These are phyloP conservation scores for Palythoa caribaeorum DNA, from an alignment of 92 coral and sea anemone genomes.

Conservation along the genomic window DNA sequence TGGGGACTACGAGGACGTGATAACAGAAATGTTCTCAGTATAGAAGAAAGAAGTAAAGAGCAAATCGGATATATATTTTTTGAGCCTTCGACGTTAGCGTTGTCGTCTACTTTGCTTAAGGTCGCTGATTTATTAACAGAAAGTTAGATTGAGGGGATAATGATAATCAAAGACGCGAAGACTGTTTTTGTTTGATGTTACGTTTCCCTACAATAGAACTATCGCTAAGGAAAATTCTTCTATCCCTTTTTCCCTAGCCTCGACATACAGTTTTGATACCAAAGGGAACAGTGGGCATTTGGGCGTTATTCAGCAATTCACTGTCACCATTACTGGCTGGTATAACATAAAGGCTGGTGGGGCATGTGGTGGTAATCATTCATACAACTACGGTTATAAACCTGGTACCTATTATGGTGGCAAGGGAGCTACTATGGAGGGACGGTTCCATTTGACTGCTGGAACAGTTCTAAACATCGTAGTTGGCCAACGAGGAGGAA, in stretches of 20 bases:
- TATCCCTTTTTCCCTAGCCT: not conserved
- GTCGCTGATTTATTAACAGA: too few species aligned
- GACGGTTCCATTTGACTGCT: not conserved
- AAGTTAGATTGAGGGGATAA: too few species aligned
- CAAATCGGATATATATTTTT: too few species aligned
- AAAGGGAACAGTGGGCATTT: conserved; percentile 38
- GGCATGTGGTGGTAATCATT: conserved; percentile 38
- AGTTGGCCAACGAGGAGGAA: not conserved
- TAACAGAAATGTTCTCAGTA: too few species aligned
- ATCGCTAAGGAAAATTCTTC: too few species aligned
- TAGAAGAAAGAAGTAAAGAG: too few species aligned
- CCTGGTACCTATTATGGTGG: conserved; percentile 47
- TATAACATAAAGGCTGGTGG: conserved; percentile 31
- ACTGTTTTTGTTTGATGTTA: too few species aligned
- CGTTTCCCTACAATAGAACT: too few species aligned
- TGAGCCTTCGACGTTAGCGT: too few species aligned
- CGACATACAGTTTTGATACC: conserved; percentile 23
- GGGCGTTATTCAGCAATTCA: conserved; percentile 50
- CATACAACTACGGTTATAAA: conserved; percentile 24
- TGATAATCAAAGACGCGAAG: too few species aligned
- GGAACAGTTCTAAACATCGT: conserved; percentile 22
- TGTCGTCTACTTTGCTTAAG: too few species aligned
- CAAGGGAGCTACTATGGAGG: conserved; percentile 16
- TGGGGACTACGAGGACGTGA: too few species aligned
- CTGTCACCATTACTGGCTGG: not conserved